Conservation (phyloP, 2,888 invertebrate genomes). For the Phragmatobia fuliginosa region DNA sequence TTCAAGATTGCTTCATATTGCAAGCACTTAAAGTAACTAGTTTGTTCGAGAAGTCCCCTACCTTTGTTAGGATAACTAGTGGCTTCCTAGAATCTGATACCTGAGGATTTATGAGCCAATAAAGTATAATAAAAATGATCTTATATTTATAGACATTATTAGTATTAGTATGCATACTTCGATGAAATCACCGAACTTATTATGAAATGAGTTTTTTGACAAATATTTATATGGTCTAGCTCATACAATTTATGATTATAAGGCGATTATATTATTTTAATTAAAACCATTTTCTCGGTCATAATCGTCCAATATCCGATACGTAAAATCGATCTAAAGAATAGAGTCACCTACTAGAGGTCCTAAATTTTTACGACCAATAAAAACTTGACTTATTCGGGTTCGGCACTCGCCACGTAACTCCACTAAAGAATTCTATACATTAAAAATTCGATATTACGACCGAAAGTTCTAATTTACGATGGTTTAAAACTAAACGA, state of each 20-base stretch:
- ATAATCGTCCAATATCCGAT: slow-evolving; percentile 58
- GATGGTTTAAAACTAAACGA: slow-evolving; percentile 78
- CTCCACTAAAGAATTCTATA: slow-evolving; percentile 57
- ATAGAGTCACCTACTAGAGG: slow-evolving; percentile 66
- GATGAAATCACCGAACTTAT: slow-evolving; percentile 44
- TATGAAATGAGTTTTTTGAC: slow-evolving; percentile 54
- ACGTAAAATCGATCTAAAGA: slow-evolving; percentile 67
- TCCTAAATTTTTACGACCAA: slow-evolving; percentile 82
- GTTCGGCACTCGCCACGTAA: slow-evolving; percentile 68
- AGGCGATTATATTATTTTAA: slow-evolving; percentile 67
- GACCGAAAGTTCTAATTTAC: slow-evolving; percentile 83
- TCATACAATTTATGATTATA: slow-evolving; percentile 58
- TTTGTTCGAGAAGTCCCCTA: background rate
- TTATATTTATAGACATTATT: slow-evolving; percentile 18
- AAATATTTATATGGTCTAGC: slow-evolving; percentile 59
- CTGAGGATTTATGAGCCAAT: slow-evolving; percentile 1
- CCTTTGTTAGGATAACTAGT: background rate
- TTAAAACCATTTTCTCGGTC: slow-evolving; percentile 55
- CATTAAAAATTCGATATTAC: slow-evolving; percentile 82
- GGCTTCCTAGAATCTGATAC: background rate
- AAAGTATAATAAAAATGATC: slow-evolving; percentile 14
- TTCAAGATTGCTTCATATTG: slow-evolving; percentile 13
- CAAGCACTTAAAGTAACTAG: background rate
- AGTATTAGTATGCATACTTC: slow-evolving; percentile 24
- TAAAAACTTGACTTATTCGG: slow-evolving; percentile 83